Conservation (phyloP, 1,140 invertebrate genomes). For the Panulirus ornatus region DNA sequence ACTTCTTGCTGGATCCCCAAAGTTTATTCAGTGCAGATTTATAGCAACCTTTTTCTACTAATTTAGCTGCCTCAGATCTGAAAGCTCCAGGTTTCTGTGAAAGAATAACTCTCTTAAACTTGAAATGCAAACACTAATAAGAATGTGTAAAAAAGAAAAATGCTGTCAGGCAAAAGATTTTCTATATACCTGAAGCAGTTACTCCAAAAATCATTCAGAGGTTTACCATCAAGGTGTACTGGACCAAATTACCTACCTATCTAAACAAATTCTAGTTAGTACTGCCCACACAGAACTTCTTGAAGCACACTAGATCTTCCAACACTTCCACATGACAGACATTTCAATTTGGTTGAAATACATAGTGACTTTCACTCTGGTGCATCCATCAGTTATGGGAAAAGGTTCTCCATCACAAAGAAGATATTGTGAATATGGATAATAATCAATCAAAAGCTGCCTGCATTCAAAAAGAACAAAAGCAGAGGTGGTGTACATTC, state of each 20-base stretch:
- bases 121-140: neutral
- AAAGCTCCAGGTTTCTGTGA: conserved; percentile 9
- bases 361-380: too few species aligned
- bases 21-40: conserved; percentile 21
- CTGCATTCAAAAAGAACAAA: too few species aligned
- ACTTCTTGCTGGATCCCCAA: conserved; percentile 54
- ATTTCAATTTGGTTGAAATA: too few species aligned
- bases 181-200: neutral
- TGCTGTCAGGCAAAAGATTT: neutral
- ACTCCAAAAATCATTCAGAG: neutral
- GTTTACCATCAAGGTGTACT: neutral
- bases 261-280: neutral
- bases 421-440: too few species aligned
- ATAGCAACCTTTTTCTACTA: conserved; percentile 47
- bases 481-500: too few species aligned
- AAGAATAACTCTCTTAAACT: neutral
- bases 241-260: neutral
- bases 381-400: too few species aligned
- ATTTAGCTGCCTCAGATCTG: conserved; percentile 12
- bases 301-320: too few species aligned
- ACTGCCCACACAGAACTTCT: neutral
- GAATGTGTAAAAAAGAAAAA: neutral
- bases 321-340: too few species aligned
- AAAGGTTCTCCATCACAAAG: too few species aligned
- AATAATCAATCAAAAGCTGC: too few species aligned